Base-by-base conservation (phyloP, 2,797 vertebrate species). In the Delichon dasypus region DNA sequence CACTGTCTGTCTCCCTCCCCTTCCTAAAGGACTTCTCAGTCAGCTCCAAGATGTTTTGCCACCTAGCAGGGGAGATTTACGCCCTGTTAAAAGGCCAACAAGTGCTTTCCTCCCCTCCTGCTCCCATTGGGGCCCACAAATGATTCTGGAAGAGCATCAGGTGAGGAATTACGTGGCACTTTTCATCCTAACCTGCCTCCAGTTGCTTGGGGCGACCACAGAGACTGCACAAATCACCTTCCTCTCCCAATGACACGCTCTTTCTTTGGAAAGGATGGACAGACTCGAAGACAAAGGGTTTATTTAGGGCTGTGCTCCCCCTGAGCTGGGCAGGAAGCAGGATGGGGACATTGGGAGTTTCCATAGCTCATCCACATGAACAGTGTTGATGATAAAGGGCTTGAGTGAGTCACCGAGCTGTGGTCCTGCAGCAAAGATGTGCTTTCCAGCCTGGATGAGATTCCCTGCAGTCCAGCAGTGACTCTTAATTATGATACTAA, bases 131-230 rank as follows among this genome's bases (percentile, higher is more conserved):
- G 85, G 10, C 89, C 78, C 74, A 16, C 87, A 82, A 67, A 90
- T 76, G 47, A 36, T 78, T 92, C 92, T 90, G 88, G 86, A 85
- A 89, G 85, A 95, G 95, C 95, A 91, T 97, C 95, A 83, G 85
- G 88, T 89, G 66, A 72, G 71, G 90, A 88, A 92, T 95, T 93
- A 74, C 9, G 3, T 75, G 95, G 78, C 83, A 66, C 61, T 93
- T 91, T 34, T 30, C 36, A n/a, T 60, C 79, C 67, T 44, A 34
- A 88, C 67, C 53, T 60, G 3, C 45, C 85, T 81, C 55, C 74
- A 44, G 64, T 73, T 78, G 88, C 79, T 67, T 29, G 77, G 67
- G 38, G 91, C 9, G 16, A 60, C 85, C 8, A 1, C 88, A 50
- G 95, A 54, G 68, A 21, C 79, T 68, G 25, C 51, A 48, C 57